Evolutionary conservation across 2,888 invertebrate genomes (phyloP).

Genomic region (Drosophila demipolita): DNA sequence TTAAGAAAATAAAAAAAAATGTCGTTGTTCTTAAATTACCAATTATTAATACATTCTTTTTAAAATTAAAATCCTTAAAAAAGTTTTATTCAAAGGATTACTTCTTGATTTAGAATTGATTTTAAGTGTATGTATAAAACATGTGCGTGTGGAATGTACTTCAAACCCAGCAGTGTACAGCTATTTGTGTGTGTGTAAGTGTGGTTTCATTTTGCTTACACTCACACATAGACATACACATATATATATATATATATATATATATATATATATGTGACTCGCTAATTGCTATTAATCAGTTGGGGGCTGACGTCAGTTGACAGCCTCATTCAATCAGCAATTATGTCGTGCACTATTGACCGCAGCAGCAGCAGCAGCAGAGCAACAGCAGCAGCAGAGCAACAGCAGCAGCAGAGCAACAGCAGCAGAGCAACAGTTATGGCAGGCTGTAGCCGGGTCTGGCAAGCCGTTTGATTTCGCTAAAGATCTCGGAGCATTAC

Average conservation of each 20-base stretch:
- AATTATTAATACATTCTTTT: not conserved
- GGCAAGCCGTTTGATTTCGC: slow-evolving; percentile 29
- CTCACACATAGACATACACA: not conserved
- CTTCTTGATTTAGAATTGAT: not conserved
- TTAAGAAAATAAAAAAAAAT: not conserved
- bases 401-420: slow-evolving; percentile 44
- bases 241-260: no score
- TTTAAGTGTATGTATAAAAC: not conserved
- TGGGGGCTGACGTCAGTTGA: slow-evolving; percentile 65
- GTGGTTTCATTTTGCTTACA: not conserved
- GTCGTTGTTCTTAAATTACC: not conserved
- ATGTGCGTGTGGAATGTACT: not conserved
- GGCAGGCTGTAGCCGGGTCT: slow-evolving; percentile 1
- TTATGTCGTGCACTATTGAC: slow-evolving; percentile 72
- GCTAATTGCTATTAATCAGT: slow-evolving; percentile 73
- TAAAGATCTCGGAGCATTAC: slow-evolving; percentile 20
- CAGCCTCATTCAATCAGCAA: slow-evolving; percentile 63
- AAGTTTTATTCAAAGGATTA: not conserved
- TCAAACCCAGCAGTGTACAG: not conserved
- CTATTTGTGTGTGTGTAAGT: not conserved
- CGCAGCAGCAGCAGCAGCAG: slow-evolving; percentile 30
- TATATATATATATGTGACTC: slow-evolving; percentile 5
- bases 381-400: slow-evolving; percentile 3
- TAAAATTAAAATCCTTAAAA: not conserved
- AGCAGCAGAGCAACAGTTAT: slow-evolving; percentile 33